Evolutionary conservation across 2,888 invertebrate genomes (phyloP).

Genomic region (Cancer borealis): DNA sequence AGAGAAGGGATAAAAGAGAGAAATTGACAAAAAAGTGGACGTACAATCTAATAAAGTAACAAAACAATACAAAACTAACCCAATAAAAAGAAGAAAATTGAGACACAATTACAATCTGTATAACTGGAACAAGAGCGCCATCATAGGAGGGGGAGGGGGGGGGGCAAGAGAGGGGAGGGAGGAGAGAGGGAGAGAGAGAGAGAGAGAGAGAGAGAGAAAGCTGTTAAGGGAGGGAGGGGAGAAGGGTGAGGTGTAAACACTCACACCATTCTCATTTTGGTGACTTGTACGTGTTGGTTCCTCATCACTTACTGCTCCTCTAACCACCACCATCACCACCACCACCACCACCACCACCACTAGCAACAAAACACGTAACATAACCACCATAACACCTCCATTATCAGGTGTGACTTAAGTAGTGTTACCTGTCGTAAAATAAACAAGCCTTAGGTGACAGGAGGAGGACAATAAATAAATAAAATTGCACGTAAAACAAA

Average conservation of each 20-base stretch:
- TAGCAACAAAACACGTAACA: background rate
- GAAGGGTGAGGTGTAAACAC: background rate
- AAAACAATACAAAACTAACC: background rate
- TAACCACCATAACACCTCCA: background rate
- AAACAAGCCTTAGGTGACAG: background rate
- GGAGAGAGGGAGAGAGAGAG: background rate
- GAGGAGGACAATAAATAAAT: background rate
- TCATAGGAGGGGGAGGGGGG: background rate
- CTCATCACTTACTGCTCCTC: background rate
- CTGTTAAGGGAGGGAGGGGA: background rate
- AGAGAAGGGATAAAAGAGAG: background rate
- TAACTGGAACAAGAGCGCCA: background rate
- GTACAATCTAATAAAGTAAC: background rate
- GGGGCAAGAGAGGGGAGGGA: background rate
- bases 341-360: background rate
- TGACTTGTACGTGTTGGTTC: conserved; percentile 1
- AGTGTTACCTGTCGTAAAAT: background rate
- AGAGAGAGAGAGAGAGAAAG: background rate
- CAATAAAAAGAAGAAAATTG: background rate
- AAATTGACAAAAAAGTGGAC: background rate
- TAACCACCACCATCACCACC: conserved; percentile 22
- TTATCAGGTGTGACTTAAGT: background rate
- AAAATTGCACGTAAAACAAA: background rate
- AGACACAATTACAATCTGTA: background rate
- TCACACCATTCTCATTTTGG: background rate